phyloP scores from a whole-genome alignment of 2,888 invertebrate genomes.

The Parnassius mnemosyne region DNA sequence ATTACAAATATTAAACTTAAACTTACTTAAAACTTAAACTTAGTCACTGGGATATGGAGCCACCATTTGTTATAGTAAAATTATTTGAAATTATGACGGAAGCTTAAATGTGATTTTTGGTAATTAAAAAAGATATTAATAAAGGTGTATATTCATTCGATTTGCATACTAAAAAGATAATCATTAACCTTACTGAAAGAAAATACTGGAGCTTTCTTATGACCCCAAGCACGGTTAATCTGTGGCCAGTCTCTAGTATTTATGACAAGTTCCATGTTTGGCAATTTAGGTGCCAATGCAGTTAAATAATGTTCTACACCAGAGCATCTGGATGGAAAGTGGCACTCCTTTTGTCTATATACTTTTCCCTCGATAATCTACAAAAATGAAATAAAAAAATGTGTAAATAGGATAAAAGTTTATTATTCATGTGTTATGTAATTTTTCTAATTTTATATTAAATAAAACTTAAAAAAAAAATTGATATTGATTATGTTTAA shows the following conservation, averaged over 20 bases:
- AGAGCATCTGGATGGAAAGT: slow-evolving; percentile 95
- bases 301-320: slow-evolving; percentile 94
- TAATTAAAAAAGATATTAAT: slow-evolving; percentile 9
- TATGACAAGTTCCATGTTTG: slow-evolving; percentile 91
- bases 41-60: no score
- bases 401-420: no score
- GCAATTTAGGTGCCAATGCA: slow-evolving; percentile 83
- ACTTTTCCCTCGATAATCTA: slow-evolving; percentile 90
- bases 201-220: slow-evolving; percentile 88
- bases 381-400: slow-evolving; percentile 64
- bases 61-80: no score
- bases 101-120: background rate
- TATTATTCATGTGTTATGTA: no score
- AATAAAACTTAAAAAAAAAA: no score
- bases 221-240: slow-evolving; percentile 82
- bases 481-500: no score
- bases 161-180: background rate
- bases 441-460: background rate
- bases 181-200: slow-evolving; percentile 94
- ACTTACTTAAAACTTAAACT: no score
- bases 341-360: slow-evolving; percentile 91
- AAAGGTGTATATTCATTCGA: no score
- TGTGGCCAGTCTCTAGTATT: slow-evolving; percentile 98
- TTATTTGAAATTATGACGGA: background rate
- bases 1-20: no score